Percentiles rank a stretch among this genome's conserved stretches.
Conservation (phyloP, 2,888 invertebrate genomes). For the Helobdella robusta region DNA sequence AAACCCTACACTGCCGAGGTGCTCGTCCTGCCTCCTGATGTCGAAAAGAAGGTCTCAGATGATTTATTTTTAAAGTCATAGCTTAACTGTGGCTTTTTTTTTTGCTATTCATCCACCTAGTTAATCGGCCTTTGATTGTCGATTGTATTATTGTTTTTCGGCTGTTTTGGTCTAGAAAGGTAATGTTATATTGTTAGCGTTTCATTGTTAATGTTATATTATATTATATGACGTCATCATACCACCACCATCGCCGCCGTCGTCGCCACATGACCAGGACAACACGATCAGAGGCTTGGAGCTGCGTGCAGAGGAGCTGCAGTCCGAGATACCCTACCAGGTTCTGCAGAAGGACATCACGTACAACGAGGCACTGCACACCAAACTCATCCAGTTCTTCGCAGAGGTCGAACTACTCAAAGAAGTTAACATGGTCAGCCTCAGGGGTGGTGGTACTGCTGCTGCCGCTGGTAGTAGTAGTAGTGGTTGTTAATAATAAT, state of each 20-base stretch:
- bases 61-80: too few species aligned
- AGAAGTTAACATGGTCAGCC: conserved; percentile 48
- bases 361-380: conserved; percentile 70
- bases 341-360: conserved; percentile 65
- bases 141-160: too few species aligned
- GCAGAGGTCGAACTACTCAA: conserved; percentile 72
- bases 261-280: conserved; percentile 45
- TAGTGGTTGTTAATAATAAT: too few species aligned
- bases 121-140: too few species aligned
- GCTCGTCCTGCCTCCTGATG: conserved; percentile 63
- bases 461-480: too few species aligned
- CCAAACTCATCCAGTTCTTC: conserved; percentile 71
- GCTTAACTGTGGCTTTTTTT: too few species aligned
- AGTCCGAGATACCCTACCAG: conserved; percentile 78
- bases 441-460: too few species aligned
- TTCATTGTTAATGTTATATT: too few species aligned
- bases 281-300: conserved; percentile 59
- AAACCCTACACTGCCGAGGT: conserved; percentile 72
- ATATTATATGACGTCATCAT: too few species aligned
- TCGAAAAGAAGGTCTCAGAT: conserved; percentile 67
- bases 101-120: too few species aligned
- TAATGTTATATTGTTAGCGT: too few species aligned
- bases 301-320: conserved; percentile 69
- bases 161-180: too few species aligned
- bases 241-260: neutral